Conservation (phyloP, 2,797 vertebrate genomes). For the Pseudochromis fuscus region DNA sequence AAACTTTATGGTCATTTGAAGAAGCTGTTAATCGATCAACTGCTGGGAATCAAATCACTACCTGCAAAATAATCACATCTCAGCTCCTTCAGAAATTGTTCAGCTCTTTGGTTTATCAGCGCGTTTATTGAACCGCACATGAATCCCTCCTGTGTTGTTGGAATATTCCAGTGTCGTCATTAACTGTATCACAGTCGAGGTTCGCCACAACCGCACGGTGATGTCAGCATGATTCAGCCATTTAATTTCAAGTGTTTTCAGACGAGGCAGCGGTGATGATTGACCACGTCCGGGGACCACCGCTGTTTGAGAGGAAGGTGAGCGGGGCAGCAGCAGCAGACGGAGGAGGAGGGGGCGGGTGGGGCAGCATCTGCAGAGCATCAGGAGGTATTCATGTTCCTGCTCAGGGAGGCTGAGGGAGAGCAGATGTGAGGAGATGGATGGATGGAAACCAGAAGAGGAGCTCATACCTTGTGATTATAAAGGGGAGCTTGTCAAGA, state of each 20-base stretch:
- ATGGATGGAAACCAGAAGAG: no score
- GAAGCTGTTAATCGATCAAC: no score
- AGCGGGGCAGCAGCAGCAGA: no score
- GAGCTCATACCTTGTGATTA: no score
- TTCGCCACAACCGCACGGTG: slow-evolving; percentile 28
- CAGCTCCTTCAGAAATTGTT: no score
- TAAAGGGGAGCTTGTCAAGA: no score
- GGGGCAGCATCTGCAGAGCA: no score
- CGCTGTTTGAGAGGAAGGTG: not conserved
- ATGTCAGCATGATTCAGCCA: slow-evolving; percentile 22
- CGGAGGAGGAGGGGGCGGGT: no score
- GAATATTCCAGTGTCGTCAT: slow-evolving; percentile 3
- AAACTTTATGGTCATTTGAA: not conserved
- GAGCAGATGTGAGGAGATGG: no score
- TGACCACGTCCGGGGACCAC: not conserved
- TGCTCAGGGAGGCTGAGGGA: no score
- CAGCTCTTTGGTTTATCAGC: not conserved
- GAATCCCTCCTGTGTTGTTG: slow-evolving; percentile 23
- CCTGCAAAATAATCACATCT: not conserved
- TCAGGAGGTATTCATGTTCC: not conserved
- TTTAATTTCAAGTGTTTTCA: not conserved
- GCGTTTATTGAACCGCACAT: not conserved
- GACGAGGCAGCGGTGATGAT: not conserved
- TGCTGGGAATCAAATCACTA: no score
- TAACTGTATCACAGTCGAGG: not conserved